Conservation (phyloP, 2,113 vertebrate species). For the Austrofundulus limnaeus region DNA sequence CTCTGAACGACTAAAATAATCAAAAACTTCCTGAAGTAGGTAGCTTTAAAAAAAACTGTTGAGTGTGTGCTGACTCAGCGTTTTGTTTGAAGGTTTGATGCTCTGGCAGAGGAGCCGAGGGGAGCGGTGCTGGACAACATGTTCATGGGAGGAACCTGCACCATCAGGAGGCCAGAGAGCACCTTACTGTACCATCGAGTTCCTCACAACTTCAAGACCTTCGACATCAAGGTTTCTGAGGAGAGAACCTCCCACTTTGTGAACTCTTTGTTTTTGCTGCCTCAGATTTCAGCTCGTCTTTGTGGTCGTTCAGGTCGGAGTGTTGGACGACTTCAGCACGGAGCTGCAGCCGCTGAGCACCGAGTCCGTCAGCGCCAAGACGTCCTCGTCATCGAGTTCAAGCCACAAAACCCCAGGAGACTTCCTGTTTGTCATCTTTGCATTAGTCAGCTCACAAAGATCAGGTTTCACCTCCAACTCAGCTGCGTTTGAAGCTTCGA, state of each 20-base stretch:
- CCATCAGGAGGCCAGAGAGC: conserved; percentile 68
- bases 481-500: conserved; percentile 81
- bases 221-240: conserved; percentile 83
- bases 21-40: too few species aligned
- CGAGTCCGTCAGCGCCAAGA: conserved; percentile 15
- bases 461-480: conserved; percentile 56
- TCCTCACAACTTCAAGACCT: conserved; percentile 83
- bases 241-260: too few species aligned
- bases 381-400: rapidly evolving
- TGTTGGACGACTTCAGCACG: conserved; percentile 70
- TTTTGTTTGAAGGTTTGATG: conserved; percentile 81
- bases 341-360: conserved; percentile 25
- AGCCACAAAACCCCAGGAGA: rapidly evolving
- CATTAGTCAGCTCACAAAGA: conserved; percentile 26
- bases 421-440: conserved; percentile 34
- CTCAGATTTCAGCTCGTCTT: neutral
- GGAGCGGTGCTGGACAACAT: conserved; percentile 85
- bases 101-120: conserved; percentile 80
- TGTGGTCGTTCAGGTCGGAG: conserved; percentile 74
- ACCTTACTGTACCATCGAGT: conserved; percentile 80
- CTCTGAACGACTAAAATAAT: too few species aligned
- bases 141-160: conserved; percentile 85
- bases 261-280: too few species aligned
- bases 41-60: too few species aligned
- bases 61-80: too few species aligned